Evolutionary conservation across 53 echinoderm and acorn worm genomes (phyloP).

Genomic region (Temnopleurus reevesii): DNA sequence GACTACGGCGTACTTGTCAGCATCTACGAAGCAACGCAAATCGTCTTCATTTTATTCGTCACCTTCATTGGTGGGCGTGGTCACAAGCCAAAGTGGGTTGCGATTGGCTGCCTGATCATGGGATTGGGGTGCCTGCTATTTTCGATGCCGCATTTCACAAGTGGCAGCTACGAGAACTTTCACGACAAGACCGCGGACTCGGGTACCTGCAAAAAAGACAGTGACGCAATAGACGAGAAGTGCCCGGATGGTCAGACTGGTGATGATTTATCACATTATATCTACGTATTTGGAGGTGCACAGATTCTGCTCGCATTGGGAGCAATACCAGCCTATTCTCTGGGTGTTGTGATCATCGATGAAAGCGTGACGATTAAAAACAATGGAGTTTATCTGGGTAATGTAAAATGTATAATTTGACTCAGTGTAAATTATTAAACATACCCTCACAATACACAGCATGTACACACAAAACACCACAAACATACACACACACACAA

Average conservation of each 20-base stretch:
- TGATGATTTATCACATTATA: conserved; percentile 59
- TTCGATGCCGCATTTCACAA: conserved; percentile 81
- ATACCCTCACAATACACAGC: too few species aligned
- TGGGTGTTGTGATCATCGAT: conserved; percentile 74
- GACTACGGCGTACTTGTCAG: conserved; percentile 75
- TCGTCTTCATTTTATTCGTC: conserved; percentile 76
- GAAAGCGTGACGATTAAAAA: conserved; percentile 79
- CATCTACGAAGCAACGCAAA: conserved; percentile 67
- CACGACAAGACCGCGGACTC: conserved; percentile 12
- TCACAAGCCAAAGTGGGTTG: conserved; percentile 77
- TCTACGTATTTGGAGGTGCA: conserved; percentile 74
- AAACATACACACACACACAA: too few species aligned
- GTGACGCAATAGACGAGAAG: not conserved
- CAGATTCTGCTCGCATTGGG: conserved; percentile 73
- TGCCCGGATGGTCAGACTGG: not conserved
- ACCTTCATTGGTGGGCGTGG: conserved; percentile 77
- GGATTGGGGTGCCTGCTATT: conserved; percentile 67
- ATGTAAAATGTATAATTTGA: not conserved
- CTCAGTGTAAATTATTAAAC: too few species aligned
- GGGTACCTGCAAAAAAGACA: not conserved
- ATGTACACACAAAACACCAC: too few species aligned
- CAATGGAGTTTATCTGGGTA: conserved; percentile 74
- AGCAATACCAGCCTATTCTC: conserved; percentile 65
- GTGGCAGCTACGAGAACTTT: conserved; percentile 60
- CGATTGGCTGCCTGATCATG: conserved; percentile 66